Evolutionary conservation across 2,888 invertebrate genomes (phyloP), one percentile per base, ranked within the genome.

Genomic region (Tortricodes alternella): DNA sequence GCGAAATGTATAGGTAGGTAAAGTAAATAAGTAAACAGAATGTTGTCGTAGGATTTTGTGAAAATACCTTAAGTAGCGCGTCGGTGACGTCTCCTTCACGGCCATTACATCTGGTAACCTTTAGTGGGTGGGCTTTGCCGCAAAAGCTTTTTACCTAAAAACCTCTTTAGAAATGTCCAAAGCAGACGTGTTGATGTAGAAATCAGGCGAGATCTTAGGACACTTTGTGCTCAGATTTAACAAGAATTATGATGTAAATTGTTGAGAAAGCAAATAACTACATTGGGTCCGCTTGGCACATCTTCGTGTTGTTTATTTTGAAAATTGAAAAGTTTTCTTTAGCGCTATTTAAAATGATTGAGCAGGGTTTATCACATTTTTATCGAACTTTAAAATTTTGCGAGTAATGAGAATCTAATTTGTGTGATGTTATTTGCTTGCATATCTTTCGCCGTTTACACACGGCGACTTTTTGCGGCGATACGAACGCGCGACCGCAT

Each of bases 81-180:
- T 64, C 65, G 60, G 62, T 68, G 69, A 66, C 72, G 66, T 70
- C 67, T 65, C 63, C 59, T 73, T 73, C 66, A 68, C 71, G 67
- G 67, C 68, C 67, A 73, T 73, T 70, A 67, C 71, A 55, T 64
- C 62, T 59, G 41, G 60, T 55, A 63, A 51, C 70, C 67, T 73
- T 71, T 63, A 63, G 58, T 58, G 61, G 61, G 49, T 23, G 67
- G 68, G 65, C 65, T 68, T 69, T 66, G 62, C 65, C 67, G 60
- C 58, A 62, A 71, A 66, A 68, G 71, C 68, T 58, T 62, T 64
- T 62, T 58, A 61, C 58, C 57, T 56, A 57, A 62, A 64, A 62
- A 58, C 60, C 59, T 71, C 73, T 71, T 70, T 64, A 68, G 62
- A 68, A 55, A 64, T 59, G 67, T 70, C 70, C 67, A 59, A 63